phyloP scores from a whole-genome alignment of 2,888 invertebrate species.

The Eupithecia inturbata region DNA sequence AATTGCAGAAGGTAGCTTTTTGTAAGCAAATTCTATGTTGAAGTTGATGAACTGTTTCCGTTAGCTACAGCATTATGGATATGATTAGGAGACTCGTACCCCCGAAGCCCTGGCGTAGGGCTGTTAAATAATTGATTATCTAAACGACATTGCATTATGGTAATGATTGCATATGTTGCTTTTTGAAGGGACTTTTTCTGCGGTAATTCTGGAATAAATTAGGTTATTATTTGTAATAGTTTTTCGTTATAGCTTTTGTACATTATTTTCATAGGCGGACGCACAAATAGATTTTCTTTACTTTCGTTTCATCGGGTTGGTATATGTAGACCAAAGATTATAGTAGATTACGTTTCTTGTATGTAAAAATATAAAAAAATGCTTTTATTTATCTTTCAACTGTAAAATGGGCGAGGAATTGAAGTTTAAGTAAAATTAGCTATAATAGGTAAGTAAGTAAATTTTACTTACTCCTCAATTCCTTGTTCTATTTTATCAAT shows the following conservation, averaged over 20 bases:
- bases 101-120: conserved; percentile 62
- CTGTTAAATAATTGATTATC: conserved; percentile 78
- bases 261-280: too few relatives aligned
- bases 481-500: neutral
- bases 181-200: conserved; percentile 52
- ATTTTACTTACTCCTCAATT: neutral
- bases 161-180: conserved; percentile 80
- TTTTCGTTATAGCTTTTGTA: conserved; percentile 31
- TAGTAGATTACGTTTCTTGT: too few relatives aligned
- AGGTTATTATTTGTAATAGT: conserved; percentile 42
- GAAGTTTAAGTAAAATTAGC: too few relatives aligned
- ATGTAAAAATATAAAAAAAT: too few relatives aligned
- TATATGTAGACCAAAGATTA: too few relatives aligned
- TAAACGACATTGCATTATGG: conserved; percentile 76
- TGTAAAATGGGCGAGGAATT: too few relatives aligned
- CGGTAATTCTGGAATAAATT: conserved; percentile 55
- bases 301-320: too few relatives aligned
- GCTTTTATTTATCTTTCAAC: too few relatives aligned
- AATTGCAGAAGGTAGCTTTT: neutral
- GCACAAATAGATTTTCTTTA: too few relatives aligned
- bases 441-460: too few relatives aligned
- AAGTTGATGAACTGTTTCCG: conserved; percentile 11
- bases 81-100: conserved; percentile 63
- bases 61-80: conserved; percentile 50
- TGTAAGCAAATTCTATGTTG: neutral